A percentile compares a stretch with the other conserved stretches of the same genome.
phyloP scores from a whole-genome alignment of 2,888 invertebrate species.

The Mesorhabditis sp. region DNA sequence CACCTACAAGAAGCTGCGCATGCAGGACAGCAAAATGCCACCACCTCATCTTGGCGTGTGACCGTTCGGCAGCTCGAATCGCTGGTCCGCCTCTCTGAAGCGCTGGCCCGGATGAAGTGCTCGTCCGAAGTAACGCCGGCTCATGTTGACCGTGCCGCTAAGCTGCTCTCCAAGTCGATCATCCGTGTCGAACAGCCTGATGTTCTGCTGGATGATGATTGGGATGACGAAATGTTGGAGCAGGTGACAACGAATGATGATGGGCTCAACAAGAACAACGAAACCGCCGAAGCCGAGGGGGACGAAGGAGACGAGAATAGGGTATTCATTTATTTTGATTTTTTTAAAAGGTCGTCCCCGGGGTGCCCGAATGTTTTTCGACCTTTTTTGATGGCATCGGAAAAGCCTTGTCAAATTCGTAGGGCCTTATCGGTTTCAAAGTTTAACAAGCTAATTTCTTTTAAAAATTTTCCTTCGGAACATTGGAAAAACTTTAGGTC shows the following conservation, averaged over 20 bases:
- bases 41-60: constrained; percentile 80
- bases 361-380: too few relatives aligned
- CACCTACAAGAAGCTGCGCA: constrained; percentile 80
- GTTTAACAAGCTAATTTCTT: too few relatives aligned
- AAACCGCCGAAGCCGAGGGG: constrained; percentile 21
- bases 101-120: constrained; percentile 91
- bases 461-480: too few relatives aligned
- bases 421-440: too few relatives aligned
- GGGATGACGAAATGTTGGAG: constrained; percentile 16
- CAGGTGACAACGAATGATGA: too few relatives aligned
- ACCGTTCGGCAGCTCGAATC: constrained; percentile 93
- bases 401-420: too few relatives aligned
- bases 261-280: constrained; percentile 10
- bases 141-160: constrained; percentile 86
- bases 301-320: constrained; percentile 23
- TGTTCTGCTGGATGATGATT: constrained; percentile 82
- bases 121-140: constrained; percentile 76
- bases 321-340: neutral
- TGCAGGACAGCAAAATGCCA: constrained; percentile 72
- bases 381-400: too few relatives aligned
- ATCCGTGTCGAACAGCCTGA: constrained; percentile 89
- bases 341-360: neutral
- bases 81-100: constrained; percentile 91
- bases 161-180: constrained; percentile 69
- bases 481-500: constrained; percentile 14